Evolutionary conservation across 1,140 invertebrate species (phyloP), one percentile per base, ranked within the genome.

Genomic region (Vanessa atalanta): DNA sequence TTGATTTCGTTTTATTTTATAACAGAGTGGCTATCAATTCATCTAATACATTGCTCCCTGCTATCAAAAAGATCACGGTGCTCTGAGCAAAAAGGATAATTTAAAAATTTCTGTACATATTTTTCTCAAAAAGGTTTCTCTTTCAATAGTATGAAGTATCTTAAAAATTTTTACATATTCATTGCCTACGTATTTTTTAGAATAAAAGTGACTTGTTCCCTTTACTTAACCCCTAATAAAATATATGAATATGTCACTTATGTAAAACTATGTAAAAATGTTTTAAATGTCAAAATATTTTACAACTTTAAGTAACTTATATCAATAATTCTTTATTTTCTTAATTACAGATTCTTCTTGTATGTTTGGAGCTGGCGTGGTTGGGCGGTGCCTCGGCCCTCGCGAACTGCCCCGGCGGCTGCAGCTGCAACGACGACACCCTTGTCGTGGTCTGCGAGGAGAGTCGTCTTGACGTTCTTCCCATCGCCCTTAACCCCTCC

Each of bases 401-500:
- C 75, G 93, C 94, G 53, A 94, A 94, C 78, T 98, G 97, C 88
- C 97, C 97, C 1, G 95, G 87, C 72, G 96, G 95, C 67, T 98
- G 97, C 88, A 95, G 93, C 84, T 98, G 97, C 91, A 96, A 98
- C 89, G 97, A 98, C 82, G 96, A 97, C 65, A 97, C 95, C 0
- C 94, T 98, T 65, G 95, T 97, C n/a, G 97, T 98, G 0, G 95
- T 95, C 64, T 98, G 98, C 88, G 95, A 97, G 76, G 95, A 95
- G 82, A 97, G 96, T 78, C 96, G 96, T 73, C 93, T 98, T 53
- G 97, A 98, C 90, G 96, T 98, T 15, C 95, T 98, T 57, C 98
- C 97, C 50, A 98, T 98, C 78, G 97, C 97, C 1, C 93, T 98
- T 55, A 98, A 98, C 91, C 98, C 98, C 4, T 96, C 96, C 78